These are phyloP conservation scores for Stomatorhinus ivindoensis DNA, from an alignment of 2,113 vertebrate genomes.

Conservation along the genomic window DNA sequence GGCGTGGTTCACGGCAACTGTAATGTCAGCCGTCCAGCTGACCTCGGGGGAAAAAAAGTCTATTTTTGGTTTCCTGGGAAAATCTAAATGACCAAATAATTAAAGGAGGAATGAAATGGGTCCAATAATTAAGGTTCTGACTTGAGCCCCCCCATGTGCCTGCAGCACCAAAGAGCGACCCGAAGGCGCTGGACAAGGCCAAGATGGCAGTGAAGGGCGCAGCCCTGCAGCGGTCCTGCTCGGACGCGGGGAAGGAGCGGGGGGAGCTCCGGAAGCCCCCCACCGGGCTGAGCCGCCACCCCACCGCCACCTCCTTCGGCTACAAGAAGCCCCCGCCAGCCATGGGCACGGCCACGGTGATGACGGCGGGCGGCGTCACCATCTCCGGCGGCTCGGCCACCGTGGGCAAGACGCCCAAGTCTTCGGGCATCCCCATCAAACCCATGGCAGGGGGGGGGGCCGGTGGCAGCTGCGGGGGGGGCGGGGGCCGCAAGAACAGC, in stretches of 20 bases:
- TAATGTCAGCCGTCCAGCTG: background rate
- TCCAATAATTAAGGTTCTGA: background rate
- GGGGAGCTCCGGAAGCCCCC: constrained; percentile 87
- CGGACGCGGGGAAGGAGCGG: constrained; percentile 81
- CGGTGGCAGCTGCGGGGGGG: constrained; percentile 39
- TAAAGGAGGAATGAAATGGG: background rate
- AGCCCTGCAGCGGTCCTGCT: constrained; percentile 84
- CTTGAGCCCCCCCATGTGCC: background rate
- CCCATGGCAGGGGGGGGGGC: constrained; percentile 50
- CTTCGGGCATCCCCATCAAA: constrained; percentile 86
- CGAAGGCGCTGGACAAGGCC: constrained; percentile 77
- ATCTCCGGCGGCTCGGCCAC: constrained; percentile 74
- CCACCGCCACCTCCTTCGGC: constrained; percentile 75
- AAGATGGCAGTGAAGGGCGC: constrained; percentile 76
- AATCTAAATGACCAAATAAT: background rate
- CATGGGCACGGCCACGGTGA: constrained; percentile 79
- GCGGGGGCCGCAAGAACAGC: constrained; percentile 81
- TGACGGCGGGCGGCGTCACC: constrained; percentile 74
- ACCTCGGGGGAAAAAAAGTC: background rate
- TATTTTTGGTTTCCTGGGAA: background rate
- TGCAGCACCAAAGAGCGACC: constrained; percentile 69
- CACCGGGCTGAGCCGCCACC: constrained; percentile 79
- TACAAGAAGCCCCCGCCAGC: constrained; percentile 79
- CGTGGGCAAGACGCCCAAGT: constrained; percentile 81
- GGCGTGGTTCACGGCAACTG: background rate